phyloP scores from a whole-genome alignment of 2,113 vertebrate species.

The Sphaerodactylus townsendi region DNA sequence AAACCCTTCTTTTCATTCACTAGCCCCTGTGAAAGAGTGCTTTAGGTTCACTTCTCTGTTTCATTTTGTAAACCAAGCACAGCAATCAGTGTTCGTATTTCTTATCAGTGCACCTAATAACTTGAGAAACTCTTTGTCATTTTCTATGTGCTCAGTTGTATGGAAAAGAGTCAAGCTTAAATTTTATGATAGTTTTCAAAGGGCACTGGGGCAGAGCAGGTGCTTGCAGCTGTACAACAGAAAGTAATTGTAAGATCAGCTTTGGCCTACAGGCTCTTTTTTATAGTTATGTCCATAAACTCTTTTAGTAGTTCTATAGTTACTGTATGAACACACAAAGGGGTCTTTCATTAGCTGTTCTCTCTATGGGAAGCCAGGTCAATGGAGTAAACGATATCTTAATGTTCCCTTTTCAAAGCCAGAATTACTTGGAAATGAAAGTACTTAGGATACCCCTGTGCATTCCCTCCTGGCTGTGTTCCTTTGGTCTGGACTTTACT shows the following conservation, averaged over 20 bases:
- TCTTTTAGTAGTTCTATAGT: slow-evolving; percentile 65
- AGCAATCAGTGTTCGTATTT: neutral
- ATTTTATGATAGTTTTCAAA: slow-evolving; percentile 54
- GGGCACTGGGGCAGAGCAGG: slow-evolving; percentile 54
- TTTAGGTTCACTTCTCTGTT: neutral
- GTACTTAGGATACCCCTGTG: slow-evolving; percentile 50
- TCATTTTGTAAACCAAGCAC: neutral
- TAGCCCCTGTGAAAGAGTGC: neutral
- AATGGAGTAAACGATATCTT: slow-evolving; percentile 75
- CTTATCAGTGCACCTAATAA: neutral
- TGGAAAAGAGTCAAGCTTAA: slow-evolving; percentile 25
- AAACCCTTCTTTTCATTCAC: neutral
- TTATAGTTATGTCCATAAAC: slow-evolving; percentile 46
- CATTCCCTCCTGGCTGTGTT: slow-evolving; percentile 23
- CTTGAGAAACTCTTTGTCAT: neutral
- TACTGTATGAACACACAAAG: slow-evolving; percentile 71
- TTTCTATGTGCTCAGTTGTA: neutral
- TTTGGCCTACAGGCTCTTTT: slow-evolving; percentile 61
- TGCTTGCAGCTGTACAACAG: slow-evolving; percentile 59
- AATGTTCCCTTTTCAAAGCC: slow-evolving; percentile 74
- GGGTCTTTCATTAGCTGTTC: slow-evolving; percentile 71
- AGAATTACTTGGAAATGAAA: slow-evolving; percentile 63
- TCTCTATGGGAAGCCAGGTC: slow-evolving; percentile 64
- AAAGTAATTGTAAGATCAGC: slow-evolving; percentile 65
- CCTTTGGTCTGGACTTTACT: slow-evolving; percentile 33